Evolutionary conservation across 1,140 invertebrate species (phyloP).

Genomic region (Magallana gigas): DNA sequence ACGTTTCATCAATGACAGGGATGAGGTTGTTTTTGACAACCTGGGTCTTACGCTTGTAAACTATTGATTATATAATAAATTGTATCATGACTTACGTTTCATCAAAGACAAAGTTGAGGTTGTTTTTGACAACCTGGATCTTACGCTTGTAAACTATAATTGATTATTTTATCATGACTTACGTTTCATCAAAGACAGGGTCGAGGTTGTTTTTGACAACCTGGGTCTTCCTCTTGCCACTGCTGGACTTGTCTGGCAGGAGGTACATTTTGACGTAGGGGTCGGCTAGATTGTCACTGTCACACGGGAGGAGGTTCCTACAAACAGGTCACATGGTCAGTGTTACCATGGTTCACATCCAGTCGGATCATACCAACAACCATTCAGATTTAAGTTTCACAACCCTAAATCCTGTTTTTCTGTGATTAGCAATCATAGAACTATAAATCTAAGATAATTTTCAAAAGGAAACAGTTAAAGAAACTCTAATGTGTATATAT

Average conservation of each 20-base stretch:
- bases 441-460: too few relatives aligned
- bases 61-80: too few relatives aligned
- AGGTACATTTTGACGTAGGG: slow-evolving; percentile 97
- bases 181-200: slow-evolving; percentile 94
- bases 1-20: slow-evolving; percentile 94
- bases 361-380: neutral
- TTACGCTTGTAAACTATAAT: neutral
- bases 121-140: slow-evolving; percentile 85
- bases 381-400: too few relatives aligned
- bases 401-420: too few relatives aligned
- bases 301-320: slow-evolving; percentile 90
- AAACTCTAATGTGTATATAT: too few relatives aligned
- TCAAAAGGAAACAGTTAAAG: too few relatives aligned
- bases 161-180: slow-evolving; percentile 49
- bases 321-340: slow-evolving; percentile 60
- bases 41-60: slow-evolving; percentile 73
- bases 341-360: too few relatives aligned
- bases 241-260: slow-evolving; percentile 89
- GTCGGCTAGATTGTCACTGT: slow-evolving; percentile 93
- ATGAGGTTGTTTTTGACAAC: slow-evolving; percentile 90
- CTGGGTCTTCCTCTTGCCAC: slow-evolving; percentile 93
- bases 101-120: slow-evolving; percentile 82
- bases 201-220: slow-evolving; percentile 90
- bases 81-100: neutral
- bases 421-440: too few relatives aligned